Base-by-base conservation (phyloP, 2,113 vertebrate genomes). In the Pedionomus torquatus region DNA sequence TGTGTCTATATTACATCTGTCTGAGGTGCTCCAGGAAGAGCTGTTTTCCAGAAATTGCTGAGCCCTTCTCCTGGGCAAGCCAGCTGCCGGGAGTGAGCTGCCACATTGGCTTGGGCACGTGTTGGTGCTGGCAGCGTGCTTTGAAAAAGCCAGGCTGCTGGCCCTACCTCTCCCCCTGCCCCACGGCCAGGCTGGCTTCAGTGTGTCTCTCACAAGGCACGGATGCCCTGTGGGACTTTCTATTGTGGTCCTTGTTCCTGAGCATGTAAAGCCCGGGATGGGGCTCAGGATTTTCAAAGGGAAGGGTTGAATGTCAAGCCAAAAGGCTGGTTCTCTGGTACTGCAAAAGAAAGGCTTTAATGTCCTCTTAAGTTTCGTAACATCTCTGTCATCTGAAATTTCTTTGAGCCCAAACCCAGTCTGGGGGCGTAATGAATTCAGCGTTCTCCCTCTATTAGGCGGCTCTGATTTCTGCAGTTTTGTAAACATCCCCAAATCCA, bases 401-500 rank as follows among this genome's bases (percentile, higher is more conserved):
- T 81, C 64, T 93, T 17, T 54, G 89, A 97, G 94, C 80, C 80
- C 89, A 72, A 78, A 78, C 15, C 60, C 83, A 94, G 2, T 76
- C 80, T 78, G 89, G 61, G 69, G 77, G 51, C 5, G 86, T 64
- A 33, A 83, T 66, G 63, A 92, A 79, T 91, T 92, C 89, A 86
- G 65, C 0, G 1, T 70, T 91, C 84, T 87, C 44, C 43, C 87
- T 87, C 94, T 49, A 12, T 93, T 43, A 71, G 51, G 44, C 87
- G 74, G 85, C 86, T 96, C 90, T 71, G 55, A 28, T 44, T 89
- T 23, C 83, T 92, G 85, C 17, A 69, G 68, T 87, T 95, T 94
- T 91, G 88, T 61, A 54, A 92, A 87, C 79, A 82, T 90, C 72
- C 83, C 83, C 57, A 91, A 81, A 87, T 68, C 80, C 94, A 60